A percentile compares a stretch with the other conserved stretches of the same genome.
Conservation (phyloP, 2,888 invertebrate species). For the Ptychoptera albimana region DNA sequence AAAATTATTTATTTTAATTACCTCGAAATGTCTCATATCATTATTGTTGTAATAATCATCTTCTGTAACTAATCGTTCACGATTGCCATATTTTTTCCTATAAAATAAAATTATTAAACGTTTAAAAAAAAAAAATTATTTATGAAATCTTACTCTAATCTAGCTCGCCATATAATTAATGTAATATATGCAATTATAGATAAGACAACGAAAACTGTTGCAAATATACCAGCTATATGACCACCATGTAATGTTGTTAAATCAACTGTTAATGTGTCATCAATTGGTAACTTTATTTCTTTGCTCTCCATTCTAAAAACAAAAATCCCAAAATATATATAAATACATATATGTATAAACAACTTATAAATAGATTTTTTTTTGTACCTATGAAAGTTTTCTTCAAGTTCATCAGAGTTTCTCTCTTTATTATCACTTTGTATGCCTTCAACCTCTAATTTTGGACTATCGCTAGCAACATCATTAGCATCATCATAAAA, state of each 20-base stretch:
- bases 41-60: constrained; percentile 11
- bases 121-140: background rate
- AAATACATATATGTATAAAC: too few species aligned
- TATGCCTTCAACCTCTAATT: constrained; percentile 10
- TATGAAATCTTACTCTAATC: constrained; percentile 7
- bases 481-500: constrained; percentile 2
- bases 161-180: constrained; percentile 9
- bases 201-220: constrained; percentile 6
- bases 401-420: constrained; percentile 10
- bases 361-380: background rate
- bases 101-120: background rate
- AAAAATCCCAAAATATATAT: too few species aligned
- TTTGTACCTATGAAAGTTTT: constrained; percentile 9
- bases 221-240: constrained; percentile 10
- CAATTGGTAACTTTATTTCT: background rate
- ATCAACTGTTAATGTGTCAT: constrained; percentile 9
- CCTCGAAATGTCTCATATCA: constrained; percentile 10
- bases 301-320: background rate
- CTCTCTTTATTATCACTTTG: constrained; percentile 7
- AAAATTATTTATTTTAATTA: constrained; percentile 1
- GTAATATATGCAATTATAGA: constrained; percentile 8
- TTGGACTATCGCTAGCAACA: constrained; percentile 4
- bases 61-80: constrained; percentile 11
- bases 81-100: constrained; percentile 11
- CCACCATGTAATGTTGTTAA: constrained; percentile 6